A percentile compares a stretch with the other conserved stretches of the same genome.
These are phyloP conservation scores for Acanthococcus lagerstroemiae DNA, from an alignment of 2,888 invertebrate species.

Conservation along the genomic window DNA sequence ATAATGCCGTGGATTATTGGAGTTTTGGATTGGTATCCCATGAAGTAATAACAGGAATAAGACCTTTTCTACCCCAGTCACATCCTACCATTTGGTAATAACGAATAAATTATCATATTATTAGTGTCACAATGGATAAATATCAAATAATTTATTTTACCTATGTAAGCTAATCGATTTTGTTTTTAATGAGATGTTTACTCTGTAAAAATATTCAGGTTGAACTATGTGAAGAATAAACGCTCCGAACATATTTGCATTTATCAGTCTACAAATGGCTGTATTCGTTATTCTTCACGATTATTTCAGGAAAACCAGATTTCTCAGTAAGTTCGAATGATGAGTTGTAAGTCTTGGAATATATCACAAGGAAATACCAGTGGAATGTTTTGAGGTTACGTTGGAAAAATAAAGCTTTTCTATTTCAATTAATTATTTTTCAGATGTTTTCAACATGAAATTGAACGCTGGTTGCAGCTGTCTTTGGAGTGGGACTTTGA, in stretches of 20 bases:
- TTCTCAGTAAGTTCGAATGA: background rate
- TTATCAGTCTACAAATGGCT: slow-evolving; percentile 11
- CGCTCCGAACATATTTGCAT: slow-evolving; percentile 17
- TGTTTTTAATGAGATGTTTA: background rate
- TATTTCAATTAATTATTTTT: background rate
- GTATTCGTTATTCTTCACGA: slow-evolving; percentile 3
- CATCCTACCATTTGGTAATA: slow-evolving; percentile 6
- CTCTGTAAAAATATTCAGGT: background rate
- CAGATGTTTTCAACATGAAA: slow-evolving; percentile 8
- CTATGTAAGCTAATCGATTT: too few relatives aligned
- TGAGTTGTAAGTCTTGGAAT: background rate
- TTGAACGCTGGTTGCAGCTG: slow-evolving; percentile 9
- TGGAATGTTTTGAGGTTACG: too few relatives aligned
- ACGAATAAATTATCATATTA: too few relatives aligned
- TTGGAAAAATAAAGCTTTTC: background rate
- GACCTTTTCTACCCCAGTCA: slow-evolving; percentile 10
- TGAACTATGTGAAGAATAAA: slow-evolving; percentile 17
- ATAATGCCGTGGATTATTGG: slow-evolving; percentile 14
- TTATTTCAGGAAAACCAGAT: slow-evolving; percentile 12
- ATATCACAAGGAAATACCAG: too few relatives aligned
- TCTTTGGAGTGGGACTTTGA: slow-evolving; percentile 10
- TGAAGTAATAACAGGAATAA: slow-evolving; percentile 10
- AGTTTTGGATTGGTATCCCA: slow-evolving; percentile 14
- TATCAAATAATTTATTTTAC: background rate
- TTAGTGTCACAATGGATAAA: background rate